Base-by-base conservation (phyloP, 2,888 invertebrate species). In the Panorpa germanica region DNA sequence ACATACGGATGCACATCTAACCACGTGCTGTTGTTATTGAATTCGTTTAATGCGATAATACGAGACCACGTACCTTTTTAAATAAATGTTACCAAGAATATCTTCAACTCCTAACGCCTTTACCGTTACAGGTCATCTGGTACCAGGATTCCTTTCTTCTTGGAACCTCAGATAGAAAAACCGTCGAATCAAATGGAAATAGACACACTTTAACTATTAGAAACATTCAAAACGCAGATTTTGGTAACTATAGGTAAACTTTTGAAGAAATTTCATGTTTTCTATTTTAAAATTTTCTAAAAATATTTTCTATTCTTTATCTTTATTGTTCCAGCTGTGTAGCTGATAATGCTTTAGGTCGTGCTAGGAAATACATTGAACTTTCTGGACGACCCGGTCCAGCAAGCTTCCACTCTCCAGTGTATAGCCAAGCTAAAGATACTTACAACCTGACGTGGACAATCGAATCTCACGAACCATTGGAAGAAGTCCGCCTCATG, bases 371-470 rank as follows among this genome's bases (percentile, higher is more conserved):
- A 42, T 67, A 64, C 41, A 69, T 71, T 41, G 66, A 68, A 43
- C 53, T 71, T 20, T 66, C 68, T 9, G 71, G 71, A 8, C 60
- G 64, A 36, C 72, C 71, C 1, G 68, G 70, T 3, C 65, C 68
- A 11, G 68, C 70, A 2, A 59, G 63, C 39, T 64, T 71, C 37
- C 57, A 65, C 35, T 69, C 68, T 34, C 59, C 66, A 2, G 62
- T 63, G 2, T 58, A 64, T 41, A 66, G 70, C 38, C 53, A 60
- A 14, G 59, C 63, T 36, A 57, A 65, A 25, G 63, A 66, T 46
- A 62, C 65, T 35, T 72, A 70, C 46, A 66, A 67, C 41, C 49
- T 72, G 27, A 65, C 65, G 16, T 73, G 71, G 70, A 59, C 59
- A 29, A 68, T 71, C 19, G 70, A 72, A 43, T 69, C 69, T 5